These are phyloP conservation scores for Ptiloglossa arizonensis DNA, from an alignment of 1,140 invertebrate species.

Conservation along the genomic window DNA sequence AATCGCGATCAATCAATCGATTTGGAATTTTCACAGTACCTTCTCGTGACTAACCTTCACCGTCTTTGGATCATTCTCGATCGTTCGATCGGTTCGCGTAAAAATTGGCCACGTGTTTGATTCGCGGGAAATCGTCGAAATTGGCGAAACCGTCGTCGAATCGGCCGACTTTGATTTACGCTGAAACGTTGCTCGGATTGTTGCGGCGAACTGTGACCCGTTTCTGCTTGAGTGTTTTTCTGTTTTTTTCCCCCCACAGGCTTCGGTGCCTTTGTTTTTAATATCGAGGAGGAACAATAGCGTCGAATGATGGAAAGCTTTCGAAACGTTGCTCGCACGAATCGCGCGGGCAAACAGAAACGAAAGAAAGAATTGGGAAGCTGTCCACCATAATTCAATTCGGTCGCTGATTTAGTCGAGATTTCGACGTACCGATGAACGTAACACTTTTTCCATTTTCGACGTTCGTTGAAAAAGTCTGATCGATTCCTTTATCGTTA, in stretches of 20 bases:
- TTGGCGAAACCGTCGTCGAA: neutral
- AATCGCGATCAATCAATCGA: too few species aligned
- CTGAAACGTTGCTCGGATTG: neutral
- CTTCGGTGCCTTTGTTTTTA: neutral
- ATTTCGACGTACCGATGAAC: constrained; percentile 8
- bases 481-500: too few species aligned
- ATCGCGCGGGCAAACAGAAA: neutral
- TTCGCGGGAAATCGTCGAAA: neutral
- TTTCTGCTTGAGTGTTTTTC: neutral
- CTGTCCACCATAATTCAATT: constrained; percentile 50
- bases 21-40: too few species aligned
- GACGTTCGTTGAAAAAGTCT: neutral
- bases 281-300: constrained; percentile 1
- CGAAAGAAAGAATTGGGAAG: constrained; percentile 32
- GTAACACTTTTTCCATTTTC: neutral
- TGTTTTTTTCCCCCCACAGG: neutral
- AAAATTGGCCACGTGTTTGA: neutral
- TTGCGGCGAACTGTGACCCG: neutral
- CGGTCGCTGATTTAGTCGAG: constrained; percentile 30
- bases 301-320: neutral
- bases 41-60: too few species aligned
- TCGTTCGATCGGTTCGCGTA: neutral
- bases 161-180: neutral
- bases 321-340: neutral
- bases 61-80: neutral